Evolutionary conservation across 2,113 vertebrate species (phyloP), one percentile per base, ranked within the genome.

Genomic region (Cepphus grylle): DNA sequence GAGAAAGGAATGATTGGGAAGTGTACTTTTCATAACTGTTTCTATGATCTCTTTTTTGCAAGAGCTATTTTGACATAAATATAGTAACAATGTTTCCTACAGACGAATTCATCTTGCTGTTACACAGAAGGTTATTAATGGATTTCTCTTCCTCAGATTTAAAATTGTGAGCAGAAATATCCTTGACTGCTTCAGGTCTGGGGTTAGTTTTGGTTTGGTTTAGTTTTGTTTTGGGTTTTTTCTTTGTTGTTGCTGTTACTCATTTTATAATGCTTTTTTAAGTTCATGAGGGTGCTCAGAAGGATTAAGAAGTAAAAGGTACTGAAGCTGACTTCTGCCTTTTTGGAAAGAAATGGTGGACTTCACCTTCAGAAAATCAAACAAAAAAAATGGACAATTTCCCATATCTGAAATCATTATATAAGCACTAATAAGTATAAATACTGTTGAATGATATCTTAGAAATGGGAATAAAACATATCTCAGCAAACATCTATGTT

Each of bases 401-500:
- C 6, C 5, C 8, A 1, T 52, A 5, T 65, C 66, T 77, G 58
- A 88, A 86, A 26, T 65, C 1, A 32, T 30, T 8, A 27, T 56
- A 32, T 32, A 45, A 80, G 8, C 11, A 43, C 34, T 82, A 63
- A 6, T 73, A 58, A 81, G 8, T 55, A 21, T 38, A 71, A 76
- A 65, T 69, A 25, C 23, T 52, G 4, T 47, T 73, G 23, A 87
- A 29, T 20, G 25, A 1, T 43, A 7, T 14, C 23, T 91, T 65
- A 52, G 52, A 86, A 78, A 58, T 42, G 13, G 29, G 15, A 74
- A 29, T 25, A 50, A 34, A 26, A 6, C 4, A 19, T 12, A 8
- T 70, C 5, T 63, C 1, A 0, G 11, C 26, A 83, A 22, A 53
- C 15, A 59, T 63, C 3, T 18, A 0, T 73, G 13, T 17, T 77